Evolutionary conservation across 2,797 vertebrate genomes (phyloP).

Genomic region (Periophthalmus magnuspinnatus): DNA sequence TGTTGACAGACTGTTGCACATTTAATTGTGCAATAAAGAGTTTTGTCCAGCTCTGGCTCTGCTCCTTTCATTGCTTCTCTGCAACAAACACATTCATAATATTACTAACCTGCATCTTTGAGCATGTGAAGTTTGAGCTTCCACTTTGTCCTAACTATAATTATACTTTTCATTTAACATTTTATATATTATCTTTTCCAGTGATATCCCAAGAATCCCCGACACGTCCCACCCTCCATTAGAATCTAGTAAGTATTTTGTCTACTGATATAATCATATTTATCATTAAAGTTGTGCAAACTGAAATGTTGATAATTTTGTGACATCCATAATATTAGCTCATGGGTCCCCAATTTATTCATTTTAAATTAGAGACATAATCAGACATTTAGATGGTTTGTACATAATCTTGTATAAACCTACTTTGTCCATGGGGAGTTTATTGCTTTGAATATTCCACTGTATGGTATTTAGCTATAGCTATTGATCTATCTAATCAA

Average conservation of each 20-base stretch:
- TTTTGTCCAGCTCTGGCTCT: constrained; percentile 20
- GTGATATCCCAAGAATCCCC: constrained; percentile 99
- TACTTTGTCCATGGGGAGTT: too few species aligned
- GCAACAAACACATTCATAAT: too few species aligned
- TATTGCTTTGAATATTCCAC: too few species aligned
- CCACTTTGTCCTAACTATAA: background rate
- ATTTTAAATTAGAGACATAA: too few species aligned
- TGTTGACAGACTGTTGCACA: background rate
- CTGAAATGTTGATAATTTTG: too few species aligned
- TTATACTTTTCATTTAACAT: background rate
- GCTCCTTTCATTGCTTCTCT: constrained; percentile 17
- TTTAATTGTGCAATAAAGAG: too few species aligned
- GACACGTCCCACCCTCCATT: constrained; percentile 97
- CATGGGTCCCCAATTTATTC: too few species aligned
- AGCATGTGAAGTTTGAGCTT: constrained; percentile 42
- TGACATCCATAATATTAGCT: too few species aligned
- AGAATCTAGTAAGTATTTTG: constrained; percentile 92
- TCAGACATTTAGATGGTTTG: too few species aligned
- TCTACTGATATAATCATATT: background rate
- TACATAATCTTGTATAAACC: too few species aligned
- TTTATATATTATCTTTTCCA: constrained; percentile 65
- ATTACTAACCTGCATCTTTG: constrained; percentile 42
- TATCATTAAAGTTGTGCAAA: background rate
- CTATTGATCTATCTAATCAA: too few species aligned
- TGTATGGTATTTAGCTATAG: too few species aligned